A percentile compares a stretch with the other conserved stretches of the same genome.
Conservation (phyloP, 2,888 invertebrate genomes). For the Cheilosia soror region DNA sequence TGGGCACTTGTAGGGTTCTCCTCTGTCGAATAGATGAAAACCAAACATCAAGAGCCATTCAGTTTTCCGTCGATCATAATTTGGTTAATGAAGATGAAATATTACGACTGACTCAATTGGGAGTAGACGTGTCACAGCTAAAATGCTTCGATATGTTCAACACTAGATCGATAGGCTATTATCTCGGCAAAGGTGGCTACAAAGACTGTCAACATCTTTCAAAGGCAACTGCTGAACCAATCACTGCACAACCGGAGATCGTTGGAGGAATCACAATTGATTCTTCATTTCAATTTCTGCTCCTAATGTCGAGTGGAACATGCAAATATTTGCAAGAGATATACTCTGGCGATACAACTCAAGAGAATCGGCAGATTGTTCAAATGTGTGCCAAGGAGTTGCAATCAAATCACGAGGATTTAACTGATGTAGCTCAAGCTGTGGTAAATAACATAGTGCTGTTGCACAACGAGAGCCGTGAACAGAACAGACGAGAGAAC, state of each 20-base stretch:
- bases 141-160: slow-evolving; percentile 83
- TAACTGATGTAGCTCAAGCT: slow-evolving; percentile 93
- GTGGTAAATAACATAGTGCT: slow-evolving; percentile 93
- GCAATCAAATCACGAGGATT: slow-evolving; percentile 87
- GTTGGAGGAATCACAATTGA: slow-evolving; percentile 92
- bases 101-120: slow-evolving; percentile 89
- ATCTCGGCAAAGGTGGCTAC: slow-evolving; percentile 93
- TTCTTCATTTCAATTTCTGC: slow-evolving; percentile 89
- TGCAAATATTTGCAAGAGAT: slow-evolving; percentile 93
- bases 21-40: slow-evolving; percentile 91
- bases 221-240: slow-evolving; percentile 89
- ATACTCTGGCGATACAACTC: slow-evolving; percentile 88
- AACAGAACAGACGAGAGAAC: slow-evolving; percentile 79
- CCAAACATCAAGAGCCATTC: slow-evolving; percentile 90
- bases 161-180: slow-evolving; percentile 94
- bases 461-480: slow-evolving; percentile 91
- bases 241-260: slow-evolving; percentile 93
- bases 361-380: slow-evolving; percentile 92
- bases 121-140: slow-evolving; percentile 87
- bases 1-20: slow-evolving; percentile 90
- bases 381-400: slow-evolving; percentile 92
- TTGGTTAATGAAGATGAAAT: slow-evolving; percentile 93
- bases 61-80: slow-evolving; percentile 92
- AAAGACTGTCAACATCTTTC: slow-evolving; percentile 91
- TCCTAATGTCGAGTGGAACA: slow-evolving; percentile 93